phyloP scores from a whole-genome alignment of 2,113 vertebrate species.

The Xiphias gladius region DNA sequence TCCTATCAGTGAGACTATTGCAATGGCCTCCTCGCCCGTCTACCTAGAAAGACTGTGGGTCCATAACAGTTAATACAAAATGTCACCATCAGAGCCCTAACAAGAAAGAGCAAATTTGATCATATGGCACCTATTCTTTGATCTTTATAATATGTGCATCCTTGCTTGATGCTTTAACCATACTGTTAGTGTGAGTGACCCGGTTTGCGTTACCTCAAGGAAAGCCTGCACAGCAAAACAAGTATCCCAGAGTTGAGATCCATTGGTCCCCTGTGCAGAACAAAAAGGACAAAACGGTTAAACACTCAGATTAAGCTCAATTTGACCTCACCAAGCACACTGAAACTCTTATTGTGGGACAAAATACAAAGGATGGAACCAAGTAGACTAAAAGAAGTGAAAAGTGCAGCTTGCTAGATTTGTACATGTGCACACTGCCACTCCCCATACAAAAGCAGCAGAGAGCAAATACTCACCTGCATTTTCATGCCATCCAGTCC shows the following conservation, averaged over 20 bases:
- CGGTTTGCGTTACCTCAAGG: constrained; percentile 87
- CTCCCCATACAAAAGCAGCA: not conserved
- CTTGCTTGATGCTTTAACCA: not conserved
- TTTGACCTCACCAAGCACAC: not conserved
- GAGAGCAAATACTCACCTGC: constrained; percentile 88
- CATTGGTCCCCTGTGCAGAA: constrained; percentile 91
- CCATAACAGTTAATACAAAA: too few species aligned
- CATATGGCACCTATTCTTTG: too few species aligned
- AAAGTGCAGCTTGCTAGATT: not conserved
- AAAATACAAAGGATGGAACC: not conserved
- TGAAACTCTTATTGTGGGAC: not conserved
- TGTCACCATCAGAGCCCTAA: too few species aligned
- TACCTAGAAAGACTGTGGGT: too few species aligned
- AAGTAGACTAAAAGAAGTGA: not conserved
- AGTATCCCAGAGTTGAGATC: constrained; percentile 97
- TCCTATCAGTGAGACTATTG: too few species aligned
- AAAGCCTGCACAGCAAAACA: constrained; percentile 94
- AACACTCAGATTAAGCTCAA: not conserved
- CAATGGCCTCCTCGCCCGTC: too few species aligned
- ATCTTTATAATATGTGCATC: too few species aligned
- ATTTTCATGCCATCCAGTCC: constrained; percentile 98
- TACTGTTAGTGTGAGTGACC: too few species aligned
- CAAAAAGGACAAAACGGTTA: not conserved
- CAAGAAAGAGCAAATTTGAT: too few species aligned
- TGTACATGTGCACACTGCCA: not conserved